Percentiles rank a stretch among this genome's conserved stretches.
Evolutionary conservation across 2,888 invertebrate genomes (phyloP).

Genomic region (Psylliodes chrysocephalus): DNA sequence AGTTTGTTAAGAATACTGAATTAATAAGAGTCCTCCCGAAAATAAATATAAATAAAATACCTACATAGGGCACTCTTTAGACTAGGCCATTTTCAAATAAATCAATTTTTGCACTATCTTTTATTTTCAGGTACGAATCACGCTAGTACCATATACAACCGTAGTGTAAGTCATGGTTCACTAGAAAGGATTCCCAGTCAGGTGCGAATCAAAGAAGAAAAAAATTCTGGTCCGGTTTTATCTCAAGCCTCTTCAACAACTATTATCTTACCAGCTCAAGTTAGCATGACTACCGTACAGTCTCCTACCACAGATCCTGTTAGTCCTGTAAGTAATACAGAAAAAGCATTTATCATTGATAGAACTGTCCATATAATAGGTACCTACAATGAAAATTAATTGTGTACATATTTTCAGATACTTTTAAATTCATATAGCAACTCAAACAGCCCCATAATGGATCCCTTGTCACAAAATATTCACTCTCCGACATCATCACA

Average conservation of each 20-base stretch:
- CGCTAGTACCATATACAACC: conserved; percentile 45
- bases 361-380: no score
- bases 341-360: no score
- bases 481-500: conserved; percentile 74
- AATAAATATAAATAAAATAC: no score
- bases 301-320: conserved; percentile 58
- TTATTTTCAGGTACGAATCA: conserved; percentile 45
- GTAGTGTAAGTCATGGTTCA: conserved; percentile 34
- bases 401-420: conserved; percentile 55
- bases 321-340: conserved; percentile 43
- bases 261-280: conserved; percentile 64
- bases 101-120: no score
- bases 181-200: conserved; percentile 43
- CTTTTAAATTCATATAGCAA: conserved; percentile 55
- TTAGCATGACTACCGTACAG: conserved; percentile 63
- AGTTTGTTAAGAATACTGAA: no score
- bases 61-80: no score
- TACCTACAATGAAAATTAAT: no score
- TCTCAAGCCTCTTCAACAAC: conserved; percentile 64
- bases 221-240: conserved; percentile 63
- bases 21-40: no score
- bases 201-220: conserved; percentile 55
- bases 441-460: conserved; percentile 64
- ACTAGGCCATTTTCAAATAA: no score
- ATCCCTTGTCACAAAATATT: conserved; percentile 62